Evolutionary conservation across 2,797 vertebrate genomes (phyloP), one percentile per base, ranked within the genome.

Genomic region (Perodicticus potto): DNA sequence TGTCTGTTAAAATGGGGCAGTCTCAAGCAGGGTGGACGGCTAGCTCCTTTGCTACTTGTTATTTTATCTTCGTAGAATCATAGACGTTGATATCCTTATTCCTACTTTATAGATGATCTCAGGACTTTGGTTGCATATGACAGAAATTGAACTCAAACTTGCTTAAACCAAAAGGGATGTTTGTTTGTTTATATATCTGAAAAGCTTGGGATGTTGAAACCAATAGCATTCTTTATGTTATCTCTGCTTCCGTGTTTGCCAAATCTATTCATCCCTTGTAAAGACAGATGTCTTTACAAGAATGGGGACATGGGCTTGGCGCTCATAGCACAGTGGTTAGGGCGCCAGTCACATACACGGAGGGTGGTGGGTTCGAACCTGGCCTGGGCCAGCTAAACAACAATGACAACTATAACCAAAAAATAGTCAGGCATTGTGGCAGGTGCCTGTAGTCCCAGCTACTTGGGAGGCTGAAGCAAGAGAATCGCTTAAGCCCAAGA

Each of bases 121-220:
- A 37, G 78, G 25, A 76, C 7, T 89, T 34, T 81, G 29, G 22
- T 32, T 90, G 67, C 43, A 29, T 80, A 27, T 69, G 53, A 61
- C 37, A 84, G 73, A 88, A 73, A 63, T 12, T 94, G 43, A 90
- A 88, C 32, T 86, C 91, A 95, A 73, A 86, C 34, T 92, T 73
- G 43, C n/a, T 90, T 87, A 77, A 45, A 57, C 25, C 13, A 67
- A 93, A 94, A 86, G 53, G 32, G 19, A 7, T 55, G 2, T 86
- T 77, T 92, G n/a, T 57, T 27, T 2, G 20, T 86, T 87, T 20
- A 23, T 27, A 5, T 32, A 53, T 86, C 69, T 6, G 43, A 91
- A 92, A 97, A 61, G 20, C 23, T 82, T 72, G 14, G 32, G 77
- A 89, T 34, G 76, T 3, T 45, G 74, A 89, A 92, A 89, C 29